Evolutionary conservation across 2,113 vertebrate species (phyloP).

Genomic region (Lynx canadensis): DNA sequence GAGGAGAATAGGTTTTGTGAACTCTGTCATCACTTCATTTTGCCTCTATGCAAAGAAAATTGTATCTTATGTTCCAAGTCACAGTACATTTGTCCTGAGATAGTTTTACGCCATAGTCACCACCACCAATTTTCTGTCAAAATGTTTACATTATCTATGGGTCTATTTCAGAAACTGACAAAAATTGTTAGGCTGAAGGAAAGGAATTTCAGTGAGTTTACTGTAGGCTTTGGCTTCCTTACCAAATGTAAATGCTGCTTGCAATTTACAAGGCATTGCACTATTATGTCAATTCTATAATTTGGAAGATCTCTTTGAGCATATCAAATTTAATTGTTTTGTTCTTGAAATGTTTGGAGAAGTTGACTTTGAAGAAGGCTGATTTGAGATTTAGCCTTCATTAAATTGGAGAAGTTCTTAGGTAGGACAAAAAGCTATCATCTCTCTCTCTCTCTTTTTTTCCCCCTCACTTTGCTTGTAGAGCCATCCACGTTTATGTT

Average conservation of each 20-base stretch:
- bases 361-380: background rate
- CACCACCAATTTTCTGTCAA: constrained; percentile 82
- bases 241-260: constrained; percentile 47
- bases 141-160: constrained; percentile 78
- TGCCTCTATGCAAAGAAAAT: constrained; percentile 86
- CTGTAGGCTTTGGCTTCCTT: constrained; percentile 20
- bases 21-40: constrained; percentile 85
- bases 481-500: background rate
- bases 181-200: constrained; percentile 38
- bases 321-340: constrained; percentile 30
- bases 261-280: background rate
- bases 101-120: constrained; percentile 76
- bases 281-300: background rate
- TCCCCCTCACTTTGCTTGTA: background rate
- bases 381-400: background rate
- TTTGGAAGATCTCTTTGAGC: background rate
- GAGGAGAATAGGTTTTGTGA: constrained; percentile 81
- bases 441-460: background rate
- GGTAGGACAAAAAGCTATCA: background rate
- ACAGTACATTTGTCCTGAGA: constrained; percentile 85
- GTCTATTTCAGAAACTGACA: constrained; percentile 74
- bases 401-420: background rate
- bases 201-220: constrained; percentile 53
- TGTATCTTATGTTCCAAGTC: constrained; percentile 81
- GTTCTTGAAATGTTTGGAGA: background rate